Percentiles rank a stretch among this genome's conserved stretches.
Evolutionary conservation across 2,888 invertebrate genomes (phyloP).

Genomic region (Himalopsyche tibetana): DNA sequence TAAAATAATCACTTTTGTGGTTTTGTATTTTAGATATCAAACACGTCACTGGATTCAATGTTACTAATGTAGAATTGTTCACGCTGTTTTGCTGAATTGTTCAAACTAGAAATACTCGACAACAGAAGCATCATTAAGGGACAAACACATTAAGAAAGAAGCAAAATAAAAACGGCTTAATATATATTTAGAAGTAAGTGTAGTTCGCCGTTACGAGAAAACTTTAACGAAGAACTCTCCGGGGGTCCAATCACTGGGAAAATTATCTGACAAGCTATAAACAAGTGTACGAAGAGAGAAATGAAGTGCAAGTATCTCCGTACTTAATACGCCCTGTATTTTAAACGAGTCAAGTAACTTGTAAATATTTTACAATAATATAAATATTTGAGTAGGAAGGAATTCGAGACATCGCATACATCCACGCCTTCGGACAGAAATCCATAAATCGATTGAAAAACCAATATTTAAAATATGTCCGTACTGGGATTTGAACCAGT

Average conservation of each 20-base stretch:
- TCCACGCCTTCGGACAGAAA: no score
- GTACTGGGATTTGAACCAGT: no score
- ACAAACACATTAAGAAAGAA: conserved; percentile 26
- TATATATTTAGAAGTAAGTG: conserved; percentile 10
- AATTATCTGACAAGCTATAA: conserved; percentile 22
- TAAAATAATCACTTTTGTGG: no score
- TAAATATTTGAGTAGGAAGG: no score
- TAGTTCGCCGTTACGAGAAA: neutral
- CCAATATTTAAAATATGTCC: no score
- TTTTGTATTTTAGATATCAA: no score
- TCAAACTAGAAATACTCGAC: neutral
- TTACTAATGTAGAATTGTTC: neutral
- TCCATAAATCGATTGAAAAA: no score
- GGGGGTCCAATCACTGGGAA: conserved; percentile 13
- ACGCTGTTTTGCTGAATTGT: no score
- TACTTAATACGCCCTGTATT: neutral
- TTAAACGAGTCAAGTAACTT: no score
- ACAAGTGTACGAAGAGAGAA: conserved; percentile 17
- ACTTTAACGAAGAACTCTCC: conserved; percentile 32
- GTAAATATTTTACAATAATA: no score
- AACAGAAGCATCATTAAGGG: conserved; percentile 3
- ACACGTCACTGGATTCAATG: no score
- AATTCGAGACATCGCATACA: no score
- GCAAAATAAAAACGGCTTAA: neutral
- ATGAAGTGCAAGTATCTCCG: neutral